These are phyloP conservation scores for Pelochelys cantorii DNA, from an alignment of 2,797 vertebrate genomes.

Conservation along the genomic window DNA sequence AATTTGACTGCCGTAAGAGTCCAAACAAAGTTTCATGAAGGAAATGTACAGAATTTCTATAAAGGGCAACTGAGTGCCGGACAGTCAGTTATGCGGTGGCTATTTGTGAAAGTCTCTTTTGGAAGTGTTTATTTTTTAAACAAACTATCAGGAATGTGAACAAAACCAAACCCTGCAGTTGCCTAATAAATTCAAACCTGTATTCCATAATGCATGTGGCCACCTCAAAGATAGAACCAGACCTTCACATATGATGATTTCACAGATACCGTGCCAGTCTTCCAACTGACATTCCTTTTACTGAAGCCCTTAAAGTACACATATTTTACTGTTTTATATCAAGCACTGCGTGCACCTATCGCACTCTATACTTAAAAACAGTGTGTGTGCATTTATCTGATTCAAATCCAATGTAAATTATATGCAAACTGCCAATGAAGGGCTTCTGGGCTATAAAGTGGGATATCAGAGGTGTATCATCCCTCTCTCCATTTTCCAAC, in stretches of 20 bases:
- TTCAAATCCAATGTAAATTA: constrained; percentile 45
- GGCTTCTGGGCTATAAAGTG: constrained; percentile 4
- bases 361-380: constrained; percentile 29
- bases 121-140: constrained; percentile 13
- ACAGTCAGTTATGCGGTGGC: constrained; percentile 8
- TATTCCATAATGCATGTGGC: neutral
- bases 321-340: constrained; percentile 8
- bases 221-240: neutral
- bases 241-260: neutral
- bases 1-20: neutral
- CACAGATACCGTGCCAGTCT: neutral
- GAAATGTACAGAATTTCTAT: neutral
- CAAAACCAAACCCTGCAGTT: constrained; percentile 7
- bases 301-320: neutral
- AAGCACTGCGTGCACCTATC: constrained; percentile 8
- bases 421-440: constrained; percentile 31
- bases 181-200: constrained; percentile 12
- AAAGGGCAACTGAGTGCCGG: neutral
- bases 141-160: constrained; percentile 10
- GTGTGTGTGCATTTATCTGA: neutral
- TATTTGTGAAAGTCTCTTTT: neutral
- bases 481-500: neutral
- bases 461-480: neutral
- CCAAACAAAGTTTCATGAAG: constrained; percentile 1
- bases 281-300: neutral